A percentile compares a stretch with the other conserved stretches of the same genome.
Conservation (phyloP, 2,113 vertebrate species). For the Melanocharis versteri region DNA sequence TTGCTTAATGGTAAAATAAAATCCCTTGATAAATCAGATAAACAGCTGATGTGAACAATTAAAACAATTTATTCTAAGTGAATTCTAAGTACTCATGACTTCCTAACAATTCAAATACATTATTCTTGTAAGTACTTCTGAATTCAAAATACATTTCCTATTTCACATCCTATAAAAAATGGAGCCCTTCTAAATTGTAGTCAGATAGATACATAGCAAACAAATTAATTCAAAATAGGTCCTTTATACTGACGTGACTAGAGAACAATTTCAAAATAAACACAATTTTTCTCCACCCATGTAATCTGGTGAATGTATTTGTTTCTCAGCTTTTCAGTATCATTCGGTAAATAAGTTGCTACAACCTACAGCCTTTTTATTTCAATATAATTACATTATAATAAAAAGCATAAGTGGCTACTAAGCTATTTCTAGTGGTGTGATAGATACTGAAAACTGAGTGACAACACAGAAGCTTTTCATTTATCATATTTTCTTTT, state of each 20-base stretch:
- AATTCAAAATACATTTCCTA: neutral
- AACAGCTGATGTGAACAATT: neutral
- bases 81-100: neutral
- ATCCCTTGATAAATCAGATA: neutral
- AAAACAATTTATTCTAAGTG: neutral
- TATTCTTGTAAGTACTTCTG: neutral
- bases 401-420: neutral
- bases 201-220: neutral
- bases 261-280: neutral
- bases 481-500: conserved; percentile 10
- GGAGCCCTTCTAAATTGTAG: neutral
- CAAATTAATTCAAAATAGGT: neutral
- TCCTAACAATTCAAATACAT: neutral
- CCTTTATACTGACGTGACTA: neutral
- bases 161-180: neutral
- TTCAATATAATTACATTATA: neutral
- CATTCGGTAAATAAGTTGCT: neutral
- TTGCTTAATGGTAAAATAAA: conserved; percentile 62
- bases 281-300: neutral
- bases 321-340: neutral
- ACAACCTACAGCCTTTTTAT: neutral
- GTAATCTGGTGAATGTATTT: neutral
- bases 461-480: neutral
- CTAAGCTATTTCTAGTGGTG: neutral
- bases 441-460: neutral